Percentiles rank a stretch among this genome's conserved stretches.
These are phyloP conservation scores for Schizopygopsis pylzovi DNA, from an alignment of 2,797 vertebrate species.

Conservation along the genomic window DNA sequence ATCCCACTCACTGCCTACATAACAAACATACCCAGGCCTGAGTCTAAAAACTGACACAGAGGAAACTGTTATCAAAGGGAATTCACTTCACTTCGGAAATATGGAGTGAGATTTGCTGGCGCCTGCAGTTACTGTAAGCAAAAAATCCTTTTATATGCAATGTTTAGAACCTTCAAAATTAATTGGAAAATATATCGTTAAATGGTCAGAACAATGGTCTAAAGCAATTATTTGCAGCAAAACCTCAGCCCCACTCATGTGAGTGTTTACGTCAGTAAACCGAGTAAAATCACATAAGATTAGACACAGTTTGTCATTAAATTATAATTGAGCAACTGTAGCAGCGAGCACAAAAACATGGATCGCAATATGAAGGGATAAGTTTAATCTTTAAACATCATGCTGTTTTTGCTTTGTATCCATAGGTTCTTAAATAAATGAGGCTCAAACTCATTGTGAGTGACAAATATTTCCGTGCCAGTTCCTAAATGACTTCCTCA, in stretches of 20 bases:
- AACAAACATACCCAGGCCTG: slow-evolving; percentile 48
- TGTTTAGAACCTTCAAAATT: slow-evolving; percentile 3
- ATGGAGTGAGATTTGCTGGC: slow-evolving; percentile 16
- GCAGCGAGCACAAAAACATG: slow-evolving; percentile 1
- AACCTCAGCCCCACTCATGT: neutral
- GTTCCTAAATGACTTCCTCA: slow-evolving; percentile 9
- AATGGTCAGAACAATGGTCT: neutral
- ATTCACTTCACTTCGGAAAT: slow-evolving; percentile 21
- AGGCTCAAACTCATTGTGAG: slow-evolving; percentile 2
- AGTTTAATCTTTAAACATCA: slow-evolving; percentile 42
- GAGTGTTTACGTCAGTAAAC: neutral
- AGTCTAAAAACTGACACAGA: slow-evolving; percentile 46
- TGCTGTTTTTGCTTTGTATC: slow-evolving; percentile 26
- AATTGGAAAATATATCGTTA: slow-evolving; percentile 11
- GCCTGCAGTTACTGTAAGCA: slow-evolving; percentile 16
- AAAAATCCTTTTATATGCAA: slow-evolving; percentile 9
- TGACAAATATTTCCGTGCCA: slow-evolving; percentile 5
- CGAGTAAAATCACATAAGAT: slow-evolving; percentile 22
- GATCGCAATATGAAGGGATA: slow-evolving; percentile 23
- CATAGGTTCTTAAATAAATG: neutral
- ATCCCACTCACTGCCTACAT: slow-evolving; percentile 62
- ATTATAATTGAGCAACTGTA: slow-evolving; percentile 39
- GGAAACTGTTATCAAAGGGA: slow-evolving; percentile 40
- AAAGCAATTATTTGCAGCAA: slow-evolving; percentile 10
- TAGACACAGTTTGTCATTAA: slow-evolving; percentile 33